Base-by-base conservation (phyloP, 2,888 invertebrate genomes). In the Antheraea assamensis region DNA sequence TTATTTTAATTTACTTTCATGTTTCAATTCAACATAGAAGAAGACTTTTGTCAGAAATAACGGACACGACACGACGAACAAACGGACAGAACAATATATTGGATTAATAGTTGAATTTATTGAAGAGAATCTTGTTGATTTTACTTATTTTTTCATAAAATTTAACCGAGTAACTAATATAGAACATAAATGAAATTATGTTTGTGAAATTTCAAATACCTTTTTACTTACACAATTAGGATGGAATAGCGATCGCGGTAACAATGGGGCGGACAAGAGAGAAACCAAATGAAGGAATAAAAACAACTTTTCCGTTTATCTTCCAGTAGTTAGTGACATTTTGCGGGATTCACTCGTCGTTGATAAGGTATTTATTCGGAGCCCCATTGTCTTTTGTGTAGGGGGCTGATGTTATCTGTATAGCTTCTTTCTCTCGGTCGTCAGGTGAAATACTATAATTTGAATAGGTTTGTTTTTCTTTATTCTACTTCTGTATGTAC, bases 321-420 rank as follows among this genome's bases (percentile, higher is more conserved):
- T 82, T 75, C 77, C 79, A 82, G 82, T 82, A 78, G 80, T 82
- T 83, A 83, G 84, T 82, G 85, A 83, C 85, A 83, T 87, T 87
- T 85, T 86, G 88, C 82, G 89, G 58, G 88, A 79, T 87, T 86
- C 76, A 58, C 82, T 82, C 81, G 79, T 78, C 83, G 73, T 76
- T 87, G 91, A 92, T 92, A 92, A 89, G 85, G 83, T 89, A 90
- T 92, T 90, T 91, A 91, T 91, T 92, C 90, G 88, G 87, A 81
- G 84, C 88, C 80, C 80, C 79, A 74, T 76, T 76, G 79, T 80
- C 80, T 81, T 80, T 81, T 78, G 78, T 77, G 81, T 82, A 84
- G 82, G 80, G 77, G 75, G 75, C 75, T 76, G 83, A 87, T 87
- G 76, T 79, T 85, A 86, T 87, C 88, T 70, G 76, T 79, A 78